These are phyloP conservation scores for Gadus chalcogrammus DNA, from an alignment of 2,113 vertebrate genomes.

Conservation along the genomic window DNA sequence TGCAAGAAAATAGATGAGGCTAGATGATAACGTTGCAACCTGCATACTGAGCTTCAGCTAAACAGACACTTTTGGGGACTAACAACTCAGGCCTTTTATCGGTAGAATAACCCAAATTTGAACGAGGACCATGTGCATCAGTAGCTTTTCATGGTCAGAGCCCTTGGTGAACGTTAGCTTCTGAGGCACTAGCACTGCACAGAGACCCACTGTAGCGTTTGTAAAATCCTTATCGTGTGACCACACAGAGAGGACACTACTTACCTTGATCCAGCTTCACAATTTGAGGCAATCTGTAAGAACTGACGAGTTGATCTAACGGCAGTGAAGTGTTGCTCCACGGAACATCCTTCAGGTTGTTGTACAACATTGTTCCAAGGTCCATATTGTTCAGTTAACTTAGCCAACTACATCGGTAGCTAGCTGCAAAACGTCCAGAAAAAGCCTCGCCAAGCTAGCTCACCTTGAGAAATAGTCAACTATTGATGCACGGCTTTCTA, in stretches of 20 bases:
- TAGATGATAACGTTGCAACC: no score
- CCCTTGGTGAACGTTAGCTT: no score
- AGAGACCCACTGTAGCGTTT: no score
- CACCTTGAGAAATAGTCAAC: neutral
- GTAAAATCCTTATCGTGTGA: no score
- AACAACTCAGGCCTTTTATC: no score
- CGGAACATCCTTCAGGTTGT: slow-evolving; percentile 88
- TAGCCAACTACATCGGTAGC: slow-evolving; percentile 33
- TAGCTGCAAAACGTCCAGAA: slow-evolving; percentile 53
- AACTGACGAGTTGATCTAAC: slow-evolving; percentile 88
- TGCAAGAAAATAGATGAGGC: no score
- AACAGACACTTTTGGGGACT: no score
- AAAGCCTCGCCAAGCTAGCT: slow-evolving; percentile 19
- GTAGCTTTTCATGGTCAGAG: no score
- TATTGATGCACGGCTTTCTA: slow-evolving; percentile 9
- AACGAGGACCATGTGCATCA: no score
- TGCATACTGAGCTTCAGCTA: no score
- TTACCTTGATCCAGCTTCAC: slow-evolving; percentile 84
- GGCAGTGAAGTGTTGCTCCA: slow-evolving; percentile 89
- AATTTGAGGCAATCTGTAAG: slow-evolving; percentile 90
- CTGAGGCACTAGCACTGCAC: no score
- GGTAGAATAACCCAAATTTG: no score
- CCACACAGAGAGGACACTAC: slow-evolving; percentile 7
- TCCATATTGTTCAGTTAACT: slow-evolving; percentile 71
- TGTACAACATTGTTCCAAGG: slow-evolving; percentile 77